These are phyloP conservation scores for Amphimallon solstitiale DNA, from an alignment of 2,888 invertebrate genomes.

Conservation along the genomic window DNA sequence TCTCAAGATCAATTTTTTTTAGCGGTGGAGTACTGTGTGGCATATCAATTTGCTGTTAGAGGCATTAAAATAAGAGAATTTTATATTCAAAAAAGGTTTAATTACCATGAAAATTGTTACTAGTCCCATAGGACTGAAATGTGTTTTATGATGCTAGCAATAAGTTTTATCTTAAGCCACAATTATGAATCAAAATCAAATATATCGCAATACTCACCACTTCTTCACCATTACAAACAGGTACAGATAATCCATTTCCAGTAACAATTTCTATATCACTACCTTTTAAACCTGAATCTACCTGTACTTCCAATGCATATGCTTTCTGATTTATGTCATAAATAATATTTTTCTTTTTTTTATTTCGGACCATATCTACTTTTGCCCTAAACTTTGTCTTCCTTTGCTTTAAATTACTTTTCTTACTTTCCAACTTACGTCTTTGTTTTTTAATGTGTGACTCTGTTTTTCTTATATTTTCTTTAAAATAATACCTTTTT, in stretches of 20 bases:
- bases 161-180: no score
- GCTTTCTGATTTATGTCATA: conserved; percentile 24
- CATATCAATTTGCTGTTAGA: no score
- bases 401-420: conserved; percentile 34
- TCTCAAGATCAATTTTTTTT: no score
- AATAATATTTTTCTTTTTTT: conserved; percentile 17
- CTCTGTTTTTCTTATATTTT: conserved; percentile 32
- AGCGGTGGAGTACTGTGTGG: no score
- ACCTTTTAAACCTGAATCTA: conserved; percentile 31
- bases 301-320: conserved; percentile 34
- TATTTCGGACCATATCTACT: conserved; percentile 42
- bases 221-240: conserved; percentile 70
- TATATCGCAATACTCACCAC: conserved; percentile 61
- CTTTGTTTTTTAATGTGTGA: conserved; percentile 22
- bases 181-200: no score
- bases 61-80: no score
- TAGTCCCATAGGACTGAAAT: no score
- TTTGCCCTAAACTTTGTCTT: conserved; percentile 53
- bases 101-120: no score
- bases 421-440: conserved; percentile 8
- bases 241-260: conserved; percentile 67
- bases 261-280: conserved; percentile 59
- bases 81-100: no score
- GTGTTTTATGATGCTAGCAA: no score
- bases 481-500: conserved; percentile 47